Base-by-base conservation (phyloP, 2,113 vertebrate species). In the Nycticebus coucang region DNA sequence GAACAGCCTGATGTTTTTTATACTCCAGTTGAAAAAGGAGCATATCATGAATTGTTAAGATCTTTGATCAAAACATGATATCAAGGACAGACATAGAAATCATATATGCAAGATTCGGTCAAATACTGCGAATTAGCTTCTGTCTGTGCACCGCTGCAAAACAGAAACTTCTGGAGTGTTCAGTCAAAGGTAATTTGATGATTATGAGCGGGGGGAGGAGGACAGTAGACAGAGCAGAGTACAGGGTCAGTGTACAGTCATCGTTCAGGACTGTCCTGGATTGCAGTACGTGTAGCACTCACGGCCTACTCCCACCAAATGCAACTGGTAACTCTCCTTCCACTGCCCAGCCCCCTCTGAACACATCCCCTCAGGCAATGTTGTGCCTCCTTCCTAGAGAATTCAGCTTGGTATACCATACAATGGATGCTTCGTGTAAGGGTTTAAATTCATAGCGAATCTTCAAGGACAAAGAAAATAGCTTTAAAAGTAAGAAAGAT, bases 11-110 rank as follows among this genome's bases (percentile, higher is more conserved):
- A 82, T 55, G n/a, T 77, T 60, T 92, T 92, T 87, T 45, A 83
- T 62, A 81, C 4, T 18, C 24, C 59, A 59, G 24, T 18, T 72
- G 85, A 93, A 95, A 35, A 79, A 79, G 33, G 57, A 80, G 53
- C 14, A 64, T 57, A 87, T 75, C 3, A 71, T 53, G 30, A 89
- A 64, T 82, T 93, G 92, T 89, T 88, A 93, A 96, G 72, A 35
- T 84, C 59, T 53, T 86, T 87, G 87, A 95, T 90, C 64, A 82
- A 82, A 69, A 77, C 2, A 37, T 57, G n/a, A 74, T 80, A 97
- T 68, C 62, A 86, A 93, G 60, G 37, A 83, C 66, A 41, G 37
- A 77, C 45, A 92, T 0, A 62, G 60, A 92, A 87, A 71, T 85
- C 45, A 60, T 26, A 78, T 60, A 89, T 81, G 55, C 45, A 94